phyloP scores from a whole-genome alignment of 2,888 invertebrate species.

The Allygus modestus region DNA sequence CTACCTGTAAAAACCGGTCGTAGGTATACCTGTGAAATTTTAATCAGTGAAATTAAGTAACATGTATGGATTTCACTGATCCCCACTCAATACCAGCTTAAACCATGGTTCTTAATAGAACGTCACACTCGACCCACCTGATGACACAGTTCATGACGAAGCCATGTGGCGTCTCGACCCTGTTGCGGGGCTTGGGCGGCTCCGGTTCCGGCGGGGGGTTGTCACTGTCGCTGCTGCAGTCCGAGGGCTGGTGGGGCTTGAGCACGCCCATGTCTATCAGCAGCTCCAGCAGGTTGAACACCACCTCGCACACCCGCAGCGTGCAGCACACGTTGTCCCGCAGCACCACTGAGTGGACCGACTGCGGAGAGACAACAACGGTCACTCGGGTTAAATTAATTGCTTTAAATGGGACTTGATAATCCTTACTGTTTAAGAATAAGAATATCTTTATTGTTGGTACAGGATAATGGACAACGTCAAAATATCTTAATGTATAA shows the following conservation, averaged over 20 bases:
- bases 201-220: background rate
- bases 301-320: slow-evolving; percentile 93
- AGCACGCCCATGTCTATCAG: slow-evolving; percentile 87
- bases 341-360: slow-evolving; percentile 90
- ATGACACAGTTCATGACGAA: slow-evolving; percentile 67
- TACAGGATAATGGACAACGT: too few relatives aligned
- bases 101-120: too few relatives aligned
- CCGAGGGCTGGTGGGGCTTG: slow-evolving; percentile 18
- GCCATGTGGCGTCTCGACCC: slow-evolving; percentile 52
- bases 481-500: too few relatives aligned
- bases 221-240: background rate
- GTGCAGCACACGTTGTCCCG: slow-evolving; percentile 91
- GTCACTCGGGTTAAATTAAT: too few relatives aligned
- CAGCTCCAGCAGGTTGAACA: slow-evolving; percentile 94
- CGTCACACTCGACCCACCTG: slow-evolving; percentile 67
- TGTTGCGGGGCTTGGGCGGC: slow-evolving; percentile 1
- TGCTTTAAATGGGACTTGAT: too few relatives aligned
- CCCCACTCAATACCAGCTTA: too few relatives aligned
- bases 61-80: too few relatives aligned
- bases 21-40: too few relatives aligned
- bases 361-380: slow-evolving; percentile 77
- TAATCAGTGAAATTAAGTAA: too few relatives aligned
- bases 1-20: too few relatives aligned
- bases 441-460: too few relatives aligned
- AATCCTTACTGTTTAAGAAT: too few relatives aligned